Evolutionary conservation across 2,113 vertebrate species (phyloP).

Genomic region (Camarhynchus parvulus): DNA sequence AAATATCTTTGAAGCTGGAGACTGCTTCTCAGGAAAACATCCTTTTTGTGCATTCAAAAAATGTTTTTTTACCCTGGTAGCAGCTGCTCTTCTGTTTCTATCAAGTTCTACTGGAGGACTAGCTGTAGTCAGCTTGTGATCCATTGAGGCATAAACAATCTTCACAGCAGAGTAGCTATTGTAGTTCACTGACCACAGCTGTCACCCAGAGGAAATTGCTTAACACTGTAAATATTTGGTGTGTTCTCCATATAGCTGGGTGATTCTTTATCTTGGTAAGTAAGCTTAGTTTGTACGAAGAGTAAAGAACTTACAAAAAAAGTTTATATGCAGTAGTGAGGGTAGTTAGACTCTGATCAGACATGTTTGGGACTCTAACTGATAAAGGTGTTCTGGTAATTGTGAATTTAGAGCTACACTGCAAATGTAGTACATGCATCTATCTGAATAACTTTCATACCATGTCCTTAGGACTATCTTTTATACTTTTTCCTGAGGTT

Average conservation of each 20-base stretch:
- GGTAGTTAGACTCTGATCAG: not conserved
- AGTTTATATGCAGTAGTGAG: not conserved
- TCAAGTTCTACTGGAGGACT: constrained; percentile 6
- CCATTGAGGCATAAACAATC: constrained; percentile 4
- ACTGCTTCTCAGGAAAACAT: not conserved
- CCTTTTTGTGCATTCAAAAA: not conserved
- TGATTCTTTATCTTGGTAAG: not conserved
- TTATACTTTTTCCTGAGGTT: not conserved
- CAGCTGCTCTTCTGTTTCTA: constrained; percentile 5
- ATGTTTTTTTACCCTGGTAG: not conserved
- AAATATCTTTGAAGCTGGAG: not conserved
- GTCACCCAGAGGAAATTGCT: constrained; percentile 48
- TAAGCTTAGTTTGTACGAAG: not conserved
- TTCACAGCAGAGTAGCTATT: constrained; percentile 35
- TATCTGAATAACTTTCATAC: not conserved
- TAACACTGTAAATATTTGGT: constrained; percentile 50
- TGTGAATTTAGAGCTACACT: not conserved
- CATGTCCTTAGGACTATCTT: not conserved
- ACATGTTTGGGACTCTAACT: not conserved
- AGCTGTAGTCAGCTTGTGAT: constrained; percentile 20
- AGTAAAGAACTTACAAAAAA: not conserved
- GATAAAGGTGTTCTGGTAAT: not conserved
- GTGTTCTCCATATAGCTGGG: not conserved
- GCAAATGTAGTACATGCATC: not conserved
- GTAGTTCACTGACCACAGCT: constrained; percentile 48